Conservation (phyloP, 2,113 vertebrate species). For the Eira barbara region DNA sequence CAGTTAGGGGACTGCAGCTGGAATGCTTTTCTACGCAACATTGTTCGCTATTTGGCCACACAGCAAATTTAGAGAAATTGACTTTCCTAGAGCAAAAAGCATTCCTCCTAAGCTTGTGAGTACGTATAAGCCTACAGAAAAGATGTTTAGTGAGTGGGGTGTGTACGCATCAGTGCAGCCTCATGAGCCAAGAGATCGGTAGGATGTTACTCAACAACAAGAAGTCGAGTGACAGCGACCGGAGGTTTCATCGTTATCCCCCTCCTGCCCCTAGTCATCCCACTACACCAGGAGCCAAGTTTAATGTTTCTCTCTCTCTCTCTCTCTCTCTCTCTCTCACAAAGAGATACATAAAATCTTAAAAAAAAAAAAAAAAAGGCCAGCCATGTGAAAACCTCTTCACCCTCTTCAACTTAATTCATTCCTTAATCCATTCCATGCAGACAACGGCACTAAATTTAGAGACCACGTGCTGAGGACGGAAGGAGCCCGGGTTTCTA, state of each 20-base stretch:
- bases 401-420: not conserved
- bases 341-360: not conserved
- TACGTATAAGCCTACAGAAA: not conserved
- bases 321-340: too few species aligned
- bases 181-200: not conserved
- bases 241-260: not conserved
- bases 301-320: not conserved
- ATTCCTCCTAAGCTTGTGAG: not conserved
- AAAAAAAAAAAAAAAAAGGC: not conserved
- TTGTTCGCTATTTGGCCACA: not conserved
- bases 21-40: too few species aligned
- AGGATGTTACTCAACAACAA: not conserved
- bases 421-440: not conserved
- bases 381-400: not conserved
- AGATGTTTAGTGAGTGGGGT: not conserved
- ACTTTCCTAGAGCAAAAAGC: not conserved
- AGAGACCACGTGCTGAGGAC: accelerated
- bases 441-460: not conserved
- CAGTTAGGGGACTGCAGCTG: not conserved
- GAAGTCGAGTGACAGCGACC: not conserved
- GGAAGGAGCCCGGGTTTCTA: not conserved
- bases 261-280: not conserved
- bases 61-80: not conserved
- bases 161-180: not conserved
- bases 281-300: not conserved